Evolutionary conservation across 2,113 vertebrate species (phyloP).

Genomic region (Xerus inauris): DNA sequence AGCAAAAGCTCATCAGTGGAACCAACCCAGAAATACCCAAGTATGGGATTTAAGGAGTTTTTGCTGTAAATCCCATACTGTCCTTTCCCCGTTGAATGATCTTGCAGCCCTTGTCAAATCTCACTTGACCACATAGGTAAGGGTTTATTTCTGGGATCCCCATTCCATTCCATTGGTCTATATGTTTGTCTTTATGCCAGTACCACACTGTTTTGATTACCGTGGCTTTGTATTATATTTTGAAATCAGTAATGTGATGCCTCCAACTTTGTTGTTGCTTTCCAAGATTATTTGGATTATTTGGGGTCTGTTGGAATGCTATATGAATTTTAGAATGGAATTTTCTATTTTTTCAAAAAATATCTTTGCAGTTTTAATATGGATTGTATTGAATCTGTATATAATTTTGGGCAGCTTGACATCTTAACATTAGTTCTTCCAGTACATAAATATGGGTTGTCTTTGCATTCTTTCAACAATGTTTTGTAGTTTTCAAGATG

Average conservation of each 20-base stretch:
- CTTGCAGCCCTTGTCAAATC: neutral
- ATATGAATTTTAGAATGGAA: neutral
- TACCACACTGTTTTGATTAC: neutral
- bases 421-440: neutral
- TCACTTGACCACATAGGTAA: neutral
- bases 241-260: neutral
- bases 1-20: neutral
- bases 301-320: neutral
- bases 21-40: neutral
- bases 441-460: neutral
- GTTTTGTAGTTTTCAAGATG: neutral
- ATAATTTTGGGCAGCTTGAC: neutral
- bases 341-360: neutral
- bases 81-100: neutral
- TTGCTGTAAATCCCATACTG: neutral
- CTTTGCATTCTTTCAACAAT: neutral
- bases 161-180: neutral
- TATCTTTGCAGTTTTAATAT: neutral
- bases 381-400: neutral
- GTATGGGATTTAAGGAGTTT: neutral
- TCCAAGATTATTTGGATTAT: neutral
- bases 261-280: neutral
- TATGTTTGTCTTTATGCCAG: neutral
- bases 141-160: neutral
- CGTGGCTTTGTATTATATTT: neutral